Base-by-base conservation (phyloP, 92 coral and sea anemone genomes). In the Montipora capitata region DNA sequence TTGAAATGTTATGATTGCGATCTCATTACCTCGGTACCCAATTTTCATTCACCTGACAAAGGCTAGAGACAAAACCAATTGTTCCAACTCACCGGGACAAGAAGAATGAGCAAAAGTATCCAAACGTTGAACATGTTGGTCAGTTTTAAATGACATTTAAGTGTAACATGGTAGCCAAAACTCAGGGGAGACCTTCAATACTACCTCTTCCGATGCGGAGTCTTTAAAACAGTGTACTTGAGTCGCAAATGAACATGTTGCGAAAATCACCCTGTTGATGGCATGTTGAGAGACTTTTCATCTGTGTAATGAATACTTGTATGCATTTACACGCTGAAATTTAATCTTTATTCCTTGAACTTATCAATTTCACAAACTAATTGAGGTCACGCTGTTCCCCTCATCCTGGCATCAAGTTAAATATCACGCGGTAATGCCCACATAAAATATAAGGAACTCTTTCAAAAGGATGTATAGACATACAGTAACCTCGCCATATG, bases 181-280 rank as follows among this genome's bases (percentile, higher is more conserved):
- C 42, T 7, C 38, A 13, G 7, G 38, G 9, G 14, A 40, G 14
- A 18, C 64, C 65, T 62, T 14, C 9, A 41, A 10, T 6, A 1
- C 35, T 27, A 27, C 1, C 35, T 27, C 35, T n/a, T 11, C 54
- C 4, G 40, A 58, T 8, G 48, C 17, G 58, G 56, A 58, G 39
- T 41, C 68, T 10, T 20, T 27, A 54, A 77, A 54, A 65, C 9
- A 16, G 51, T 42, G 17, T n/a, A 61, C 71, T 2, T 64, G 45
- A 41, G 40, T n/a, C 72, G 20, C 57, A 5, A 48, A 10, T 9
- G 6, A 62, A 78, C 71, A 6, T 63, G 83, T 62, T 63, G 71
- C 72, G 63, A 78, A 63, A 78, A 59, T 78, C 72, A 16, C 20
- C 57, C 63, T 62, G 71, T 78, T 78, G 56, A 62, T 78, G 40